A percentile compares a stretch with the other conserved stretches of the same genome.
phyloP scores from a whole-genome alignment of 2,888 invertebrate species.

The Yponomeuta malinellus region DNA sequence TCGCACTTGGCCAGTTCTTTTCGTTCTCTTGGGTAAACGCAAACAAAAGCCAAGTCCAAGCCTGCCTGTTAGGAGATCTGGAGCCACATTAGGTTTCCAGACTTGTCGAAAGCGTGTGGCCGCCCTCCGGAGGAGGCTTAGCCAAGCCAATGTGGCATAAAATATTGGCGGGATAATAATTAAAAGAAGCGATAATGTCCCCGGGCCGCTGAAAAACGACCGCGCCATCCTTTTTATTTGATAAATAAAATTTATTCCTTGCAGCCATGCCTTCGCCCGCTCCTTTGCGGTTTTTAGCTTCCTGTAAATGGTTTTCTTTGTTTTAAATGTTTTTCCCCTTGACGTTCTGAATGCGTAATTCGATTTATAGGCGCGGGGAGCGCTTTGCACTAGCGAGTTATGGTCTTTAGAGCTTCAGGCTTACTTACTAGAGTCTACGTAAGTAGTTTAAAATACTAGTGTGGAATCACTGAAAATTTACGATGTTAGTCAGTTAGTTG shows the following conservation, averaged over 20 bases:
- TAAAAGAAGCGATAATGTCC: constrained; percentile 75
- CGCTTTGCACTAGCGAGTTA: not conserved
- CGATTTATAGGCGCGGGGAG: constrained; percentile 12
- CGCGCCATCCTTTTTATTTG: constrained; percentile 74
- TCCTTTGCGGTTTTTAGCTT: constrained; percentile 51
- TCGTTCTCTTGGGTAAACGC: too few species aligned
- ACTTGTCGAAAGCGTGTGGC: too few species aligned
- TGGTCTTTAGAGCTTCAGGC: not conserved
- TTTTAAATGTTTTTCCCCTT: constrained; percentile 25
- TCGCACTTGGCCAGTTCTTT: too few species aligned
- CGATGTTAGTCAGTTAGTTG: too few species aligned
- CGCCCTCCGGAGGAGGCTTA: constrained; percentile 25
- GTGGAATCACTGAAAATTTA: not conserved
- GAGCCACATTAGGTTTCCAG: too few species aligned
- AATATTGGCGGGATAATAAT: constrained; percentile 74
- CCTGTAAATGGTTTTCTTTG: constrained; percentile 44
- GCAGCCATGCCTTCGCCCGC: constrained; percentile 44
- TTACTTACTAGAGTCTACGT: not conserved
- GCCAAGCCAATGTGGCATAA: constrained; percentile 45
- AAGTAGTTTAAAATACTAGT: not conserved
- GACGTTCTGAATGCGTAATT: constrained; percentile 9
- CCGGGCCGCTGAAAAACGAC: constrained; percentile 69
- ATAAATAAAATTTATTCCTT: constrained; percentile 75
- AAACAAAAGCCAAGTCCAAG: too few species aligned
- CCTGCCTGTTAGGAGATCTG: too few species aligned